Conservation (phyloP, 2,113 vertebrate genomes). For the Fregata magnificens region DNA sequence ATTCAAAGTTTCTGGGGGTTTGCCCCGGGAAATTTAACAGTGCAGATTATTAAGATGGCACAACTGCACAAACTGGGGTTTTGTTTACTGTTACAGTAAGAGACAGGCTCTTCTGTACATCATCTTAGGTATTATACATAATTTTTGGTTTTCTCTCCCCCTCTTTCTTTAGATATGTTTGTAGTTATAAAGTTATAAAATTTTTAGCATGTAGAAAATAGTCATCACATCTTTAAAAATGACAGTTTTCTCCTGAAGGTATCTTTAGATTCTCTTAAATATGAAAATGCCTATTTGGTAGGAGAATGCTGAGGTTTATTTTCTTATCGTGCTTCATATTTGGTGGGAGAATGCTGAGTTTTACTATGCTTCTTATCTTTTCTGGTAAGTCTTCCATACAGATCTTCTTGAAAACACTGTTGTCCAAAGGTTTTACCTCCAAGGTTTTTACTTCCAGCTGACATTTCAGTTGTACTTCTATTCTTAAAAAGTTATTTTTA, state of each 20-base stretch:
- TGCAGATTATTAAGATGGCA: background rate
- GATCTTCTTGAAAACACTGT: background rate
- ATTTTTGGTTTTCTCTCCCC: background rate
- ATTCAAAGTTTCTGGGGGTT: background rate
- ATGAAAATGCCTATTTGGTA: background rate
- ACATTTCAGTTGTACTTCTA: background rate
- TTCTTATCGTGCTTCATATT: background rate
- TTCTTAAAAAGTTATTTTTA: background rate
- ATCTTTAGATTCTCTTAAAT: background rate
- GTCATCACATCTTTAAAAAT: background rate
- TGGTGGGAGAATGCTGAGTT: background rate
- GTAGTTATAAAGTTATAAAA: background rate
- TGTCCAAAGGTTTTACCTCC: background rate
- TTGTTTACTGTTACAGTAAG: background rate
- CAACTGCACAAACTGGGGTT: background rate
- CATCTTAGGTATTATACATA: background rate
- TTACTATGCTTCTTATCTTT: background rate
- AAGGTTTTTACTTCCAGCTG: background rate
- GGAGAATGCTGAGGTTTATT: background rate
- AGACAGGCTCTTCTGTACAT: background rate
- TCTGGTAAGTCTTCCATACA: background rate
- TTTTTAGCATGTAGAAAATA: background rate
- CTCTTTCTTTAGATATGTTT: background rate
- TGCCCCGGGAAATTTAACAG: background rate
- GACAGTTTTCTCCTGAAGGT: background rate